Evolutionary conservation across 2,797 vertebrate genomes (phyloP), one percentile per base, ranked within the genome.

Genomic region (Arctocebus calabarensis): DNA sequence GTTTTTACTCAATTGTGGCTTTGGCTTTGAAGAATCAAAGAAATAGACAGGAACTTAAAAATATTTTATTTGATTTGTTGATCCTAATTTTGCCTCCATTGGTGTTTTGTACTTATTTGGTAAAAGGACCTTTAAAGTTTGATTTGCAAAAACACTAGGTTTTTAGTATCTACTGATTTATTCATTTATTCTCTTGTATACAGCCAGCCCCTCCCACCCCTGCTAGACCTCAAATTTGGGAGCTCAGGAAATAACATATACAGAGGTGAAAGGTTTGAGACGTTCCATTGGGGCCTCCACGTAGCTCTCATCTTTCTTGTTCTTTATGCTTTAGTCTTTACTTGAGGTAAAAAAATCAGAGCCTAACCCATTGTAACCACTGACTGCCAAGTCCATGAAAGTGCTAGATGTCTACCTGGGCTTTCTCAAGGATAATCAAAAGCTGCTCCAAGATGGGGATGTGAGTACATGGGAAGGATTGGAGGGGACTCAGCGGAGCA

Each of bases 31-130:
- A 48, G 29, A 68, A 84, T 94, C 55, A 85, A 59, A 86, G 19
- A 91, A 94, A 22, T 73, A 3, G 37, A 16, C 5, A 79, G 40
- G 3, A 84, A 85, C 27, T 85, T 73, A 59, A 19, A 77, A 84
- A 45, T 64, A 75, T 22, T 85, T 95, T 83, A 34, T 82, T 94
- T 75, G 84, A 37, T 68, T 59, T 92, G 73, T 82, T 83, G 71
- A 89, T 27, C 22, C 64, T 43, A 77, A 55, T 45, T 91, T 29
- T 40, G 22, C 34, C 55, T 77, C 52, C 16, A 55, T 83, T 85
- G 91, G 43, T 3, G 29, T 79, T 78, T 86, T 97, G 43, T 22
- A 73, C 6, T 91, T 94, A 29, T n/a, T 5, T 17, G 37, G 25
- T 82, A 66, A 92, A 90, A 90, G 11, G 13, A 68, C 52, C 62